These are phyloP conservation scores for Xestia rhomboidea DNA, from an alignment of 2,888 invertebrate species.

Conservation along the genomic window DNA sequence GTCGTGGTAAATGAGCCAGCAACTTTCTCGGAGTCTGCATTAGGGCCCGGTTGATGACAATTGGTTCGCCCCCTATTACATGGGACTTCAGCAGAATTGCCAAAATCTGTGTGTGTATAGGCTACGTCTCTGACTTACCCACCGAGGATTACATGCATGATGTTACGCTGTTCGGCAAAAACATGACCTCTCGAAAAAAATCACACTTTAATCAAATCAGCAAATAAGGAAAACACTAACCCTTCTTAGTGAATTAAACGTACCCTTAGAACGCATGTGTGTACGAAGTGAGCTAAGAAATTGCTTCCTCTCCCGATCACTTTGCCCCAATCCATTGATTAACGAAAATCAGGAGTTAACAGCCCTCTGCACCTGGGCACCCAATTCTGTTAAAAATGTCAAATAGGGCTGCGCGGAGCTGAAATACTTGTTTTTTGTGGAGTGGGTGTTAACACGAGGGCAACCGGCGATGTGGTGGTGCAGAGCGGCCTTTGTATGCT, in stretches of 20 bases:
- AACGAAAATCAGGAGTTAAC: slow-evolving; percentile 84
- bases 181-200: slow-evolving; percentile 44
- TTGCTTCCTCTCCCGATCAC: slow-evolving; percentile 79
- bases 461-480: no score
- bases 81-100: background rate
- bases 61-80: background rate
- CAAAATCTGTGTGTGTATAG: background rate
- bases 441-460: background rate
- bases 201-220: slow-evolving; percentile 62
- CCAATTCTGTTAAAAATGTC: slow-evolving; percentile 77
- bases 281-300: slow-evolving; percentile 79
- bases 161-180: background rate
- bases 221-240: slow-evolving; percentile 61
- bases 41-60: background rate
- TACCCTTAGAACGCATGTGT: slow-evolving; percentile 68
- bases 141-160: background rate
- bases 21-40: background rate
- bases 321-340: slow-evolving; percentile 83
- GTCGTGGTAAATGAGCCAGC: background rate
- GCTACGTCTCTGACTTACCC: background rate
- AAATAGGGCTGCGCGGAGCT: slow-evolving; percentile 55
- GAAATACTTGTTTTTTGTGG: background rate
- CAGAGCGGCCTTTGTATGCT: no score
- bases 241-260: slow-evolving; percentile 59
- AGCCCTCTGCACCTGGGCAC: slow-evolving; percentile 78